phyloP scores from a whole-genome alignment of 2,888 invertebrate species.

The Troilus luridus region DNA sequence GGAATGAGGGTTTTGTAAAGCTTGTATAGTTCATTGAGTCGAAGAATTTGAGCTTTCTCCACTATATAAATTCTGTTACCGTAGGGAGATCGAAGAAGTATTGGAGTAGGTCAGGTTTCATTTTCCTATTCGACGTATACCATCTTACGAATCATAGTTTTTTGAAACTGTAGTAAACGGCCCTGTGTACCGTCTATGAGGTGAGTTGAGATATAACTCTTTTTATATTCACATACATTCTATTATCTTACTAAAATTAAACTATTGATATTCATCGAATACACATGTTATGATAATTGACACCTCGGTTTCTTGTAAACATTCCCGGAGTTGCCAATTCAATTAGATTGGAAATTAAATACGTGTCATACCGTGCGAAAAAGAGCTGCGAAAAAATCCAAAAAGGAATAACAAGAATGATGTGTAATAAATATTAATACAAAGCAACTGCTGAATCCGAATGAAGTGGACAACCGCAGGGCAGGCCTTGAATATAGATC shows the following conservation, averaged over 20 bases:
- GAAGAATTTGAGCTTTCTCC: too few relatives aligned
- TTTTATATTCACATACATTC: not conserved
- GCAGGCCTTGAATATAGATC: not conserved
- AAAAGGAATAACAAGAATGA: constrained; percentile 1
- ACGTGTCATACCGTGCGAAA: constrained; percentile 30
- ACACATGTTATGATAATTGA: not conserved
- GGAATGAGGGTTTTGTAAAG: too few relatives aligned
- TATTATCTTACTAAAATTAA: not conserved
- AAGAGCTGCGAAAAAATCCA: constrained; percentile 33
- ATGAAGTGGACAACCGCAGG: not conserved
- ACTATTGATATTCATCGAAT: not conserved
- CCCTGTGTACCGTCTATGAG: too few relatives aligned
- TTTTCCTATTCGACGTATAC: too few relatives aligned
- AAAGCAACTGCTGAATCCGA: constrained; percentile 12
- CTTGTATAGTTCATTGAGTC: too few relatives aligned
- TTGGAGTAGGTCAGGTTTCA: too few relatives aligned
- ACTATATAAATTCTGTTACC: too few relatives aligned
- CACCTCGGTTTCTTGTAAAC: not conserved
- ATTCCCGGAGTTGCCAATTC: not conserved
- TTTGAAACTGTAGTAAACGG: too few relatives aligned
- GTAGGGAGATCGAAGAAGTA: too few relatives aligned
- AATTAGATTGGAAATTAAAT: constrained; percentile 41
- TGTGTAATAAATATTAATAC: constrained; percentile 44
- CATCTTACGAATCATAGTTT: too few relatives aligned
- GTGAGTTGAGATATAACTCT: not conserved